Conservation (phyloP, 2,113 vertebrate species). For the Tenebrosternarchus preto region DNA sequence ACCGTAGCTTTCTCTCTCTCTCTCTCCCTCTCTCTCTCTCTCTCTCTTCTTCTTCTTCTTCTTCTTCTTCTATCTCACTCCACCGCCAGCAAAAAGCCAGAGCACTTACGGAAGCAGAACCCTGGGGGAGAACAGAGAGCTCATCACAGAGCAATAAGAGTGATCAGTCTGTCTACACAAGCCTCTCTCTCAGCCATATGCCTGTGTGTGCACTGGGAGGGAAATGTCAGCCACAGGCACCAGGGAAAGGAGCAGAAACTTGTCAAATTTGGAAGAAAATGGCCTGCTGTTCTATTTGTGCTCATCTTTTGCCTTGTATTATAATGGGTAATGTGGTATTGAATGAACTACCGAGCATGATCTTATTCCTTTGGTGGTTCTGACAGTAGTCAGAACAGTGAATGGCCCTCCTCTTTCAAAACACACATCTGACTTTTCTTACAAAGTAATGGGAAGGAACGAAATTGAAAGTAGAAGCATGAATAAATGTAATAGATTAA, state of each 20-base stretch:
- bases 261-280: constrained; percentile 23
- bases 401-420: neutral
- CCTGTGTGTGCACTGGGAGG: neutral
- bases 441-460: neutral
- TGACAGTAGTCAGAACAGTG: neutral
- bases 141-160: constrained; percentile 12
- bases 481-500: neutral
- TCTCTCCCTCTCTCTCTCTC: neutral
- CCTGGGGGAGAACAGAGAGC: neutral
- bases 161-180: neutral
- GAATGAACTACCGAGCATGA: neutral
- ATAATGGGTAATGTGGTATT: neutral
- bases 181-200: constrained; percentile 25
- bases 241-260: neutral
- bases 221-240: constrained; percentile 21
- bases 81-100: constrained; percentile 5
- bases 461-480: neutral
- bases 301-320: neutral
- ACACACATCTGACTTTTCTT: neutral
- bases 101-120: constrained; percentile 12
- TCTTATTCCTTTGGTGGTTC: neutral
- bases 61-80: neutral
- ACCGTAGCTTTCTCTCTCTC: neutral
- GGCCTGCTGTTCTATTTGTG: neutral
- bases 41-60: too few relatives aligned